Percentiles rank a stretch among this genome's conserved stretches.
Conservation (phyloP, 2,797 vertebrate genomes). For the Arremon aurantiirostris region DNA sequence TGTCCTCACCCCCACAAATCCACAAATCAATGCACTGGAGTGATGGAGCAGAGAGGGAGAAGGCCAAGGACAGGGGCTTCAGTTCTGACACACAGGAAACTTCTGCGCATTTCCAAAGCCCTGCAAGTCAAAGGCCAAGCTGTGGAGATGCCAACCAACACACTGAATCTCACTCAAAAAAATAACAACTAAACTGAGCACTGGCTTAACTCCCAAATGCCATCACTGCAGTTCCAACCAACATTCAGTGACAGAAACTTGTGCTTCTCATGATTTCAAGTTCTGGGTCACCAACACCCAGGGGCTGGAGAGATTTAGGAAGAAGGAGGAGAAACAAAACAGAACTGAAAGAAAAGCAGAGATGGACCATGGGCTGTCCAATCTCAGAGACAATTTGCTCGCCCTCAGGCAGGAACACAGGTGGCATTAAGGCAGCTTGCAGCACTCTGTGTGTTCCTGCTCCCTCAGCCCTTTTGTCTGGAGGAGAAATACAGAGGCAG, state of each 20-base stretch:
- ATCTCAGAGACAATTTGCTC: neutral
- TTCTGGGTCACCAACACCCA: neutral
- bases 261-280: slow-evolving; percentile 8
- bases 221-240: neutral
- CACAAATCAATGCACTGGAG: fast-evolving
- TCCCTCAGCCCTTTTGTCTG: neutral
- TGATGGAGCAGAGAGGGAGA: neutral
- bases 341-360: neutral
- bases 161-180: neutral
- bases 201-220: neutral
- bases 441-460: neutral
- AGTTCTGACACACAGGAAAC: neutral
- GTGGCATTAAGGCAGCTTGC: neutral
- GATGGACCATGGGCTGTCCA: neutral
- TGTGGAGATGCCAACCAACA: neutral
- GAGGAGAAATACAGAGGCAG: neutral
- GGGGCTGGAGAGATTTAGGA: neutral
- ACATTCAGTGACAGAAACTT: neutral
- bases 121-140: neutral
- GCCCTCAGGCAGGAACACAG: neutral
- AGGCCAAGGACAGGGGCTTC: neutral
- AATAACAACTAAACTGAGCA: neutral
- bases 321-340: neutral
- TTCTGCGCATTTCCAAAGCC: neutral
- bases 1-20: neutral